Evolutionary conservation across 2,888 invertebrate species (phyloP), one percentile per base, ranked within the genome.

Genomic region (Phyto melanocephala): DNA sequence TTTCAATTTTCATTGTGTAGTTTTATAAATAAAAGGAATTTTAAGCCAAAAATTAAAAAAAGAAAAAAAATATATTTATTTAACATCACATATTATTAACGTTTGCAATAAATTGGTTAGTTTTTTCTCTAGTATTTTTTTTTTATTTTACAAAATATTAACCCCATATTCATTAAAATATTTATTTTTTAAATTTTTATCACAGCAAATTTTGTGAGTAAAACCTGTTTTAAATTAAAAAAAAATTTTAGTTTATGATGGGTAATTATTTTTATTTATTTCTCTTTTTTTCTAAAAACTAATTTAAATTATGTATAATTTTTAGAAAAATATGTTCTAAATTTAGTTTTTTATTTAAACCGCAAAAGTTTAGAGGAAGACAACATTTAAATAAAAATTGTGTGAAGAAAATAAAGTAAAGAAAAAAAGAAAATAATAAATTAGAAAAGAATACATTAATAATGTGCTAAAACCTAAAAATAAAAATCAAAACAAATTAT

Each of bases 41-140:
- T 17, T 15, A 42, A 68, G 35, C 8, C 6, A 45, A 33, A 63
- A 28, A 45, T 17, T 11, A 20, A 13, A 11, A 17, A 17, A 50
- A 47, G 6, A 40, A 40, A 1, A 10, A 40, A 47, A 54, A 47
- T 20, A 17, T 60, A n/a, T 35, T 67, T 68, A n/a, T 56, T 75
- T 65, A 17, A 70, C 62, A 77, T 72, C 56, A 56, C 47, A 63
- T 50, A 35, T 35, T 42, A 15, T 24, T 52, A 2, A 20, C 11
- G n/a, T 72, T 63, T 72, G 62, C 72, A 63, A 72, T 56, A 50
- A 63, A 45, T 63, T 67, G 33, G 28, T 56, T 37, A 2, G 70
- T 65, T 50, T 15, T 65, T 70, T 65, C 35, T 40, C 11, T 56
- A 37, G 5, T 54, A 47, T 37, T 60, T 6, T 22, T 15, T 10